These are phyloP conservation scores for Temnopleurus reevesii DNA, from an alignment of 53 echinoderm and acorn worm species.

Conservation along the genomic window DNA sequence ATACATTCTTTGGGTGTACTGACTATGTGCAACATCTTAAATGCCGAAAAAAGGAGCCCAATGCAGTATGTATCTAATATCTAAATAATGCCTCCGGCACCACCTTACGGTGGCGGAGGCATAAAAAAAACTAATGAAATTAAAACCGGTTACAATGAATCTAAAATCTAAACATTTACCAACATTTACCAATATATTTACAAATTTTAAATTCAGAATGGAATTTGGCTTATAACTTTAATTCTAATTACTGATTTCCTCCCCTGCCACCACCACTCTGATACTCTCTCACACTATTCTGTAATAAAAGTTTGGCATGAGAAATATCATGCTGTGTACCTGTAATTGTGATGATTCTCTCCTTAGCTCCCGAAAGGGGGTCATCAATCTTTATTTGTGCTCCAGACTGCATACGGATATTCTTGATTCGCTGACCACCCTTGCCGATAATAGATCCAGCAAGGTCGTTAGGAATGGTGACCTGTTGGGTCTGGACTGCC, in stretches of 20 bases:
- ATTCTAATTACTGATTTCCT: neutral
- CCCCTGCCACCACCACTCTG: neutral
- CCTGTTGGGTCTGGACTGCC: conserved; percentile 68
- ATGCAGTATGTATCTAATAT: neutral
- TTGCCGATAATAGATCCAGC: conserved; percentile 97
- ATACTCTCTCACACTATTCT: conserved; percentile 67
- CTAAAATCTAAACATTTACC: too few species aligned
- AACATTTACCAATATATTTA: neutral
- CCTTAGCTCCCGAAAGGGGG: conserved; percentile 73
- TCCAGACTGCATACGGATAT: conserved; percentile 73
- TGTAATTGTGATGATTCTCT: conserved; percentile 95
- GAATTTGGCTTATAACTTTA: neutral
- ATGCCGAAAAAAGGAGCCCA: neutral
- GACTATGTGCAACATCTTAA: neutral
- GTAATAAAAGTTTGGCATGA: conserved; percentile 92
- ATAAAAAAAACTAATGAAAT: neutral
- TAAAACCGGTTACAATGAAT: too few species aligned
- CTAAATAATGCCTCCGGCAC: neutral
- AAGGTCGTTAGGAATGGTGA: conserved; percentile 94
- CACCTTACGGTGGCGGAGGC: neutral
- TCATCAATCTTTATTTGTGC: conserved; percentile 98
- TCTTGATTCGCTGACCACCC: conserved; percentile 81
- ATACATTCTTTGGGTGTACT: neutral
- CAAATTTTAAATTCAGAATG: neutral
- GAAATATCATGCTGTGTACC: conserved; percentile 79